Base-by-base conservation (phyloP, 2,113 vertebrate species). In the Mirza zaza region DNA sequence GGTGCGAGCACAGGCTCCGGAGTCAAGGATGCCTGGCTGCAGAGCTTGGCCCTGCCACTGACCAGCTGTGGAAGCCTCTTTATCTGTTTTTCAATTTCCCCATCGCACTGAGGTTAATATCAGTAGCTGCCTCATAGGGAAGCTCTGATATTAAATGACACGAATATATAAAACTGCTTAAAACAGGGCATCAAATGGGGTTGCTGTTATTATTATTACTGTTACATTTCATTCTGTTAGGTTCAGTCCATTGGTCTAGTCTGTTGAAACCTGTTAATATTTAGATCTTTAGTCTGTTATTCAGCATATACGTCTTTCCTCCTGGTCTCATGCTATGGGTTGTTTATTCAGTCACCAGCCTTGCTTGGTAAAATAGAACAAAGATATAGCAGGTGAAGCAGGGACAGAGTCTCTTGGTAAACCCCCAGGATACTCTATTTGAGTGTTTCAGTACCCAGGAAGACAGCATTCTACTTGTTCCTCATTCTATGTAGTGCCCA, bases 401-500 rank as follows among this genome's bases (percentile, higher is more conserved):
- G 73, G 32, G 14, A n/a, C 36, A 42, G 61, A 18, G 42, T 27
- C 67, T 32, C 76, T 65, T 73, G 17, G 39, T 57, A 52, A 45
- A 45, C 23, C 4, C 29, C 23, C 32, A 27, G 20, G 61, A 39
- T 48, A 29, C 15, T 59, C 6, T 8, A 36, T 67, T 6, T 55
- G 23, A 34, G 20, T 9, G 52, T 50, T 34, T 55, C 18, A 1
- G 4, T 9, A 15, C 10, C 32, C 9, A 48, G 27, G 9, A 34
- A 45, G 27, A 50, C n/a, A 5, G 0, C 5, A 3, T 77, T 45
- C 23, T 67, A 2, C 20, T 4, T 3, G 21, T 21, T 8, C 0
- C 50, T 55, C 50, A 32, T 42, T 68, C 48, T 48, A 71, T 3
- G 0, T 4, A 2, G 20, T 34, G 25, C 4, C 7, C 5, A 2